Evolutionary conservation across 1,140 invertebrate genomes (phyloP).

Genomic region (Oppia nitens): DNA sequence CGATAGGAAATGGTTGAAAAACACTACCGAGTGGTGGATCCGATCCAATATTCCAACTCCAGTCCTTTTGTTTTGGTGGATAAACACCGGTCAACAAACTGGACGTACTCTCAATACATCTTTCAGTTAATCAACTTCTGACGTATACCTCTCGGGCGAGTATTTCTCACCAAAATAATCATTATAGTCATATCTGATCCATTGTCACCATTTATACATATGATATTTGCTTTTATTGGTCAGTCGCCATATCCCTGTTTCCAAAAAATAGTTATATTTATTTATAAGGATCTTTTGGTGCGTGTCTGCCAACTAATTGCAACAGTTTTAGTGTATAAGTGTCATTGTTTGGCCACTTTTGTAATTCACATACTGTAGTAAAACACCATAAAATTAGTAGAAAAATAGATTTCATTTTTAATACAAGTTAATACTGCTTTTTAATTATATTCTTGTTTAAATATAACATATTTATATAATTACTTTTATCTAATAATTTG

Average conservation of each 20-base stretch:
- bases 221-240: slow-evolving; percentile 44
- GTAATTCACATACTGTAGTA: too few species aligned
- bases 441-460: too few species aligned
- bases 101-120: slow-evolving; percentile 65
- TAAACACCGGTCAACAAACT: slow-evolving; percentile 5
- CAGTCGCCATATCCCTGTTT: slow-evolving; percentile 53
- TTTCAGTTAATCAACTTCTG: slow-evolving; percentile 56
- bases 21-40: background rate
- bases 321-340: slow-evolving; percentile 2
- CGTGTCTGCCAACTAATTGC: slow-evolving; percentile 25
- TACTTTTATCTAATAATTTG: too few species aligned
- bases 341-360: background rate
- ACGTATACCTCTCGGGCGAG: slow-evolving; percentile 43
- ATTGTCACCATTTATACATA: slow-evolving; percentile 36
- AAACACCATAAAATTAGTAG: too few species aligned
- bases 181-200: slow-evolving; percentile 43
- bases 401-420: too few species aligned
- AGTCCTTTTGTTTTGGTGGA: slow-evolving; percentile 16
- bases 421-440: too few species aligned
- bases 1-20: slow-evolving; percentile 78
- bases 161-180: slow-evolving; percentile 41
- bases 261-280: slow-evolving; percentile 38
- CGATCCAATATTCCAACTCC: slow-evolving; percentile 34
- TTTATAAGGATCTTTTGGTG: slow-evolving; percentile 50
- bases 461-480: too few species aligned